Percentiles rank a stretch among this genome's conserved stretches.
Evolutionary conservation across 2,113 vertebrate species (phyloP).

Genomic region (Gallinago jamesoni): DNA sequence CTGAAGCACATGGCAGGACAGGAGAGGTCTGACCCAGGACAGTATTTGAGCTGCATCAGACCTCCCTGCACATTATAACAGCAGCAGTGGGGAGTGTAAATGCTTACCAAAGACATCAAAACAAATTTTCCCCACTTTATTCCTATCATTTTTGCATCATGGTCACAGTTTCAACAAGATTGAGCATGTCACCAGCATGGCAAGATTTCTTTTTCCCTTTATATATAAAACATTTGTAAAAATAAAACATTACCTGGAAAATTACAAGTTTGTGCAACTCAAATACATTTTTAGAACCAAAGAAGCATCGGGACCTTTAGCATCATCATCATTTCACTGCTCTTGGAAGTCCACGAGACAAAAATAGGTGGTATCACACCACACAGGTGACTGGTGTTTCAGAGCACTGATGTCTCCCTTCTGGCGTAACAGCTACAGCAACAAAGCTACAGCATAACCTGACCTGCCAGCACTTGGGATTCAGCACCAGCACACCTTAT

Average conservation of each 20-base stretch:
- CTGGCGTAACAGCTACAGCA: background rate
- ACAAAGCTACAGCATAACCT: background rate
- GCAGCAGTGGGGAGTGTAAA: background rate
- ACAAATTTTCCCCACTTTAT: background rate
- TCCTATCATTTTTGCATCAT: background rate
- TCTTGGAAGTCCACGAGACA: background rate
- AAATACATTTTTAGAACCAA: background rate
- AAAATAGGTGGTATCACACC: background rate
- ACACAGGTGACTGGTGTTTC: background rate
- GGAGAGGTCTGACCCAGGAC: background rate
- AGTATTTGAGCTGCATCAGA: background rate
- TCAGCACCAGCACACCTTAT: background rate
- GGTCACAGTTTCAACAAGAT: background rate
- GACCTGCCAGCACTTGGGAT: background rate
- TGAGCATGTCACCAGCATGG: background rate
- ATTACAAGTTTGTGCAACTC: background rate
- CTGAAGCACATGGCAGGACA: background rate
- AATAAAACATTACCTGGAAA: background rate
- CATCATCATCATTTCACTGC: background rate
- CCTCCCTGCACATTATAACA: background rate
- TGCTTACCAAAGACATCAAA: background rate
- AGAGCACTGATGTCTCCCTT: background rate
- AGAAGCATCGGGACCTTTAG: background rate
- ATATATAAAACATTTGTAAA: background rate
- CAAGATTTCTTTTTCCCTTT: background rate